Conservation (phyloP, 1,140 invertebrate species). For the Elysia chlorotica region DNA sequence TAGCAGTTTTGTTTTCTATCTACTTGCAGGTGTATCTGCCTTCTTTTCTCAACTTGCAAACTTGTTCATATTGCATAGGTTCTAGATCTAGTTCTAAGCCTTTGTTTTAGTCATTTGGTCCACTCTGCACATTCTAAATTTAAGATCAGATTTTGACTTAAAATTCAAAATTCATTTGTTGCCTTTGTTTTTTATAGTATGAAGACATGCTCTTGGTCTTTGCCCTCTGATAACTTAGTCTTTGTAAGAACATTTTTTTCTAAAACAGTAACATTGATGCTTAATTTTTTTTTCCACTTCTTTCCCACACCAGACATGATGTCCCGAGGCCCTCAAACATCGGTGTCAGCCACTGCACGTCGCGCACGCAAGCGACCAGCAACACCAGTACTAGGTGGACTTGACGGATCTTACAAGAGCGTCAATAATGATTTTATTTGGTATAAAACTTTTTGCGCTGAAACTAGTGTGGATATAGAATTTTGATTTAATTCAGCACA, state of each 20-base stretch:
- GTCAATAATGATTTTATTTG: conserved; percentile 24
- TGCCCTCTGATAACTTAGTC: not conserved
- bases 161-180: too few relatives aligned
- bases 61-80: not conserved
- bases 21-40: not conserved
- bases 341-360: not conserved
- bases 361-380: conserved; percentile 9
- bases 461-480: too few relatives aligned
- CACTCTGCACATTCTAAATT: too few relatives aligned
- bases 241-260: not conserved
- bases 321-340: conserved; percentile 9
- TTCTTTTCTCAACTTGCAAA: not conserved
- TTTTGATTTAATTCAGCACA: too few relatives aligned
- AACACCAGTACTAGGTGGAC: conserved; percentile 3
- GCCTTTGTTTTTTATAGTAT: not conserved
- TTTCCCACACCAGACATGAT: not conserved
- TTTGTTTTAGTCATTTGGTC: not conserved
- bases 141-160: too few relatives aligned
- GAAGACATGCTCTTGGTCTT: not conserved
- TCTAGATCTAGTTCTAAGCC: not conserved
- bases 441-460: too few relatives aligned
- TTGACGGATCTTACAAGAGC: conserved; percentile 18
- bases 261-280: not conserved
- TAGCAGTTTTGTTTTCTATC: not conserved
- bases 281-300: not conserved